Evolutionary conservation across 2,113 vertebrate species (phyloP).

Genomic region (Chaetura pelagica): DNA sequence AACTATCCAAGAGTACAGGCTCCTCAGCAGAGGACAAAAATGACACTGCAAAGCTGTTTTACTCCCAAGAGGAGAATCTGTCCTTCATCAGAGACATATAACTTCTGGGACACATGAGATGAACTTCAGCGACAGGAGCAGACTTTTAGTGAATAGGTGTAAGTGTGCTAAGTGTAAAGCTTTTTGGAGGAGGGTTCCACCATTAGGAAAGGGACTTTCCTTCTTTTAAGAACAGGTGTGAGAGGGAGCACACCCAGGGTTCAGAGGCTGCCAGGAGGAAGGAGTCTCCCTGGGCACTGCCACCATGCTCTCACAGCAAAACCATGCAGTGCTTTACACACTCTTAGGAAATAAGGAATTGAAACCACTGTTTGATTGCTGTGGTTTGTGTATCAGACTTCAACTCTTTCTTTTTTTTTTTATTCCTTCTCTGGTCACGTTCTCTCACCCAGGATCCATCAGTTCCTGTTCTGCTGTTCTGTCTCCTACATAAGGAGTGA

Average conservation of each 20-base stretch:
- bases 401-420: accelerated
- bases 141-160: neutral
- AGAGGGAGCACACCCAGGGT: neutral
- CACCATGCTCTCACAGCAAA: accelerated
- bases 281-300: neutral
- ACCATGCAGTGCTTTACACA: neutral
- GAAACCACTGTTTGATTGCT: neutral
- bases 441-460: neutral
- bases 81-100: neutral
- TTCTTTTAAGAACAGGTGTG: accelerated
- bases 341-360: neutral
- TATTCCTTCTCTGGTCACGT: neutral
- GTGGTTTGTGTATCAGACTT: neutral
- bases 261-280: neutral
- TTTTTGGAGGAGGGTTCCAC: neutral
- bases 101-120: neutral
- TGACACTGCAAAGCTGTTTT: neutral
- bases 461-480: neutral
- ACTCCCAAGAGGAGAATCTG: neutral
- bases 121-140: no score
- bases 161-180: neutral
- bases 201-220: neutral
- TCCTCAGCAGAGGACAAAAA: neutral
- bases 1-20: neutral
- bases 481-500: accelerated